Base-by-base conservation (phyloP, 1,140 invertebrate genomes). In the Musca vetustissima region DNA sequence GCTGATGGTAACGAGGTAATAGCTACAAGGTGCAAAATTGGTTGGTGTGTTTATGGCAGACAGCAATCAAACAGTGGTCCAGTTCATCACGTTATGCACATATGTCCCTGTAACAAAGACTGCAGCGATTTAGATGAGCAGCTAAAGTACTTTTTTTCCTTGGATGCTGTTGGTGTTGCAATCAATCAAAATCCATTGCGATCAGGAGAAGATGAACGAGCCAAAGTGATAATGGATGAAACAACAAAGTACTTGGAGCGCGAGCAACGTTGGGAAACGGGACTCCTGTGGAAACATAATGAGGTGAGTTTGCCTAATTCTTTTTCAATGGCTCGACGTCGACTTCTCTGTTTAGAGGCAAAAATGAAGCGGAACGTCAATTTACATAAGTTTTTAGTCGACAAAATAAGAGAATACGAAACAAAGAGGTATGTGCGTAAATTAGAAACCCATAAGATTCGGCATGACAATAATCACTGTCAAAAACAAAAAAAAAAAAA, bases 261-360 rank as follows among this genome's bases (percentile, higher is more conserved):
- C 14, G 64, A 66, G 15, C 49, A 66, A 17, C 22, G 48, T 11
- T 66, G 64, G 64, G 64, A 55, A 55, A 14, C 53, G 1, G 53
- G 53, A n/a, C 22, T 57, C 0, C 15, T 57, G n/a, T 25, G 53
- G 53, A 57, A 24, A 24, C 25, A 55, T 14, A 55, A 22, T 55
- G 19, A 22, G 19, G 13, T 14, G 11, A 22, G 52, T 55, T 55
- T 67, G 24, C 47, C 48, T 11, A 25, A 28, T 15, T 28, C 48
- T 19, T 17, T 32, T 50, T 11, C 49, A 28, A 25, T 66, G 21
- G 48, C 22, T 25, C 21, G 19, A n/a, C 36, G 19, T 4, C 43
- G 43, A 22, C 24, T n/a, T 15, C 19, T 74, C 1, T 66, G 48
- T 32, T 48, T 66, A 24, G 64, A 66, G 25, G 47, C 47, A 8